Percentiles rank a stretch among this genome's conserved stretches.
phyloP scores from a whole-genome alignment of 2,888 invertebrate species.

The Biston stratarius region DNA sequence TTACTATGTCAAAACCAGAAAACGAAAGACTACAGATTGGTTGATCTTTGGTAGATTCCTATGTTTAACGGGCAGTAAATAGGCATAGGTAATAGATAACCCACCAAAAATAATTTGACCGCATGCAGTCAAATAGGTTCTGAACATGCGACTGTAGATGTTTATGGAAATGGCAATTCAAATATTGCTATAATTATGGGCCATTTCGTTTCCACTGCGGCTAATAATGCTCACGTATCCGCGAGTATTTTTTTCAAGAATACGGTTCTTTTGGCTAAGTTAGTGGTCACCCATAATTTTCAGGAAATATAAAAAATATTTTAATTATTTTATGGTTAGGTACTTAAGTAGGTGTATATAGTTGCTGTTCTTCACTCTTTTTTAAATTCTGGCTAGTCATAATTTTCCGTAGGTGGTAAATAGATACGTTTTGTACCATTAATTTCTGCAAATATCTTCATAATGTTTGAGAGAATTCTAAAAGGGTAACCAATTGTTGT shows the following conservation, averaged over 20 bases:
- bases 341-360: too few species aligned
- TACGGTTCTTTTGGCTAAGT: constrained; percentile 55
- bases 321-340: background rate
- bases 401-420: too few species aligned
- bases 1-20: too few species aligned
- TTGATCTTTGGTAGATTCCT: background rate
- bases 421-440: too few species aligned
- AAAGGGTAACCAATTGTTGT: too few species aligned
- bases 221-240: constrained; percentile 72
- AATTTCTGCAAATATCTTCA: too few species aligned
- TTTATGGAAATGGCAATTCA: constrained; percentile 77
- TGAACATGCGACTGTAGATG: constrained; percentile 72
- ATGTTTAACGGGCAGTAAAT: background rate
- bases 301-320: constrained; percentile 10
- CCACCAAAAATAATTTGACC: constrained; percentile 63
- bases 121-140: constrained; percentile 68
- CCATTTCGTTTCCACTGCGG: constrained; percentile 73
- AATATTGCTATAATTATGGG: constrained; percentile 80
- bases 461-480: too few species aligned
- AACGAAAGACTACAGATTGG: too few species aligned
- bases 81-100: constrained; percentile 26
- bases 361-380: too few species aligned
- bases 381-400: too few species aligned
- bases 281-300: constrained; percentile 22
- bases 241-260: constrained; percentile 61